A percentile compares a stretch with the other conserved stretches of the same genome.
These are phyloP conservation scores for Pristionchus japonicus DNA, from an alignment of 2,888 invertebrate genomes.

Conservation along the genomic window DNA sequence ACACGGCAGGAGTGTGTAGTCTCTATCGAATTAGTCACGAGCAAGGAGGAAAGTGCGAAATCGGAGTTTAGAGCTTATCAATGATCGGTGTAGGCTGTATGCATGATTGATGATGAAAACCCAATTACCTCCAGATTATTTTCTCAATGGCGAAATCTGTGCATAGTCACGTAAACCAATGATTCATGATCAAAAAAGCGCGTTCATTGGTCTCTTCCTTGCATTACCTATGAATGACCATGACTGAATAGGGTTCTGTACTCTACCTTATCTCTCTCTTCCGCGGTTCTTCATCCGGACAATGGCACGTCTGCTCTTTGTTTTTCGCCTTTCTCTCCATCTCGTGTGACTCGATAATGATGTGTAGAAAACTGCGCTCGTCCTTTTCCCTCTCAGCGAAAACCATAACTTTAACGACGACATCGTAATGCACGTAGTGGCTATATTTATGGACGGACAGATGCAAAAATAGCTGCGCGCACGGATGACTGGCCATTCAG, in stretches of 20 bases:
- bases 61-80: slow-evolving; percentile 28
- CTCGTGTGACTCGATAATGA: background rate
- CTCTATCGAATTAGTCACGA: background rate
- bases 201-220: background rate
- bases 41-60: background rate
- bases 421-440: background rate
- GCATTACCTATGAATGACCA: no score
- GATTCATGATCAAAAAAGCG: no score
- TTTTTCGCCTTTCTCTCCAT: background rate
- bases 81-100: background rate
- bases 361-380: background rate
- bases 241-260: background rate
- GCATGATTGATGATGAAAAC: background rate
- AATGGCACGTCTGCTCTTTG: background rate
- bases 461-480: no score
- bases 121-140: background rate
- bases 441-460: background rate
- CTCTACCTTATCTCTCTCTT: background rate
- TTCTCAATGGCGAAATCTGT: background rate
- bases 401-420: background rate
- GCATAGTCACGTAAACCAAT: background rate
- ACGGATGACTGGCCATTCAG: no score
- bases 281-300: background rate
- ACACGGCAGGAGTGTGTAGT: background rate
- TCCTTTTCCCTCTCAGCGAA: background rate